These are phyloP conservation scores for Actinostola sp. DNA, from an alignment of 92 coral and sea anemone species.

Conservation along the genomic window DNA sequence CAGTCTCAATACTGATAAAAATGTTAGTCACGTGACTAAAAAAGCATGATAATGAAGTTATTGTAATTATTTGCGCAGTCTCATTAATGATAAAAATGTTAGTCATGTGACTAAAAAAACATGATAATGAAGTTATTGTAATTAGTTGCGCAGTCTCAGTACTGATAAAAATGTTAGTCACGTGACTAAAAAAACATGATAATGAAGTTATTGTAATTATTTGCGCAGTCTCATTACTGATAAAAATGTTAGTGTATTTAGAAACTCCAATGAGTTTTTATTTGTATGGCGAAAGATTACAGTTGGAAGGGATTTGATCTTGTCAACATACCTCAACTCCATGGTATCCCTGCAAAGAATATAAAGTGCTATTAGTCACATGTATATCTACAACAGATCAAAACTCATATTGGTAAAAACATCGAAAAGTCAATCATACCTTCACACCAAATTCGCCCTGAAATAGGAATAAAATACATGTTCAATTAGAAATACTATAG, in stretches of 20 bases:
- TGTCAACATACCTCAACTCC: conserved; percentile 69
- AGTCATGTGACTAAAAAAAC: not conserved
- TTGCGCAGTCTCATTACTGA: not conserved
- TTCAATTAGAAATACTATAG: not conserved
- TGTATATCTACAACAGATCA: not conserved
- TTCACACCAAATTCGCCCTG: conserved; percentile 49
- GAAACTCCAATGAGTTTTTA: not conserved
- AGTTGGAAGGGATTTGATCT: no score
- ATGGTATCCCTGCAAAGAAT: conserved; percentile 51
- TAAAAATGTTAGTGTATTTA: not conserved
- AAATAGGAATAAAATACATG: not conserved
- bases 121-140: not conserved
- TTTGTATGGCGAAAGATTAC: no score
- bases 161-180: no score
- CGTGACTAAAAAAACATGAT: not conserved
- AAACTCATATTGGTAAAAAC: not conserved
- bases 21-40: not conserved
- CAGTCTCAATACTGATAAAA: no score
- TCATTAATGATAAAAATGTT: no score
- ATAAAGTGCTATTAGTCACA: no score
- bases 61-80: not conserved
- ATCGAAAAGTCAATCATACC: no score
- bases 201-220: not conserved
- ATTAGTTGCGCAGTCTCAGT: not conserved
- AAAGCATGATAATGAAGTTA: not conserved